Evolutionary conservation across 2,888 invertebrate species (phyloP).

Genomic region (Dolichopus griseipennis): DNA sequence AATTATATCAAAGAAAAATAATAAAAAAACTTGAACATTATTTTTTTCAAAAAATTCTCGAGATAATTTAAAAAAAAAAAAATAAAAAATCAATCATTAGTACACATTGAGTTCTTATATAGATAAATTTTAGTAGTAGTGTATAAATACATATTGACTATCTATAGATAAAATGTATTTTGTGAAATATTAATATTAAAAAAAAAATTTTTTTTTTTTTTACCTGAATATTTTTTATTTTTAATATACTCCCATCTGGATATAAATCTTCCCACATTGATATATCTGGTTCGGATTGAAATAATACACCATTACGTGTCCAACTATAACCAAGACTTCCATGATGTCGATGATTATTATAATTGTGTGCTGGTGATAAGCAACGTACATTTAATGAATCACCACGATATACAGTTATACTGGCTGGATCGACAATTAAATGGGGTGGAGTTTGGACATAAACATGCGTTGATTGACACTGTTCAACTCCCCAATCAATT

Average conservation of each 20-base stretch:
- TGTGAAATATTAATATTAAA: too few relatives aligned
- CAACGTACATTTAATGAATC: conserved; percentile 47
- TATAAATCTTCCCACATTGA: conserved; percentile 79
- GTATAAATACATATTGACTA: too few relatives aligned
- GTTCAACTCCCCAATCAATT: conserved; percentile 56
- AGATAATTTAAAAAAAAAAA: too few relatives aligned
- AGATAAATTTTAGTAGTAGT: too few relatives aligned
- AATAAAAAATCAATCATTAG: too few relatives aligned
- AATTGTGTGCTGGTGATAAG: conserved; percentile 50
- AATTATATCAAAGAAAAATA: too few relatives aligned
- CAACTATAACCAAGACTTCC: conserved; percentile 71
- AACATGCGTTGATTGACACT: conserved; percentile 54
- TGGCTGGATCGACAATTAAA: conserved; percentile 57
- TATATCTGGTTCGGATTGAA: conserved; percentile 62
- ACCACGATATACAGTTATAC: conserved; percentile 52
- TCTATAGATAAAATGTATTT: too few relatives aligned
- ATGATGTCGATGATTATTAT: conserved; percentile 27
- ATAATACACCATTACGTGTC: conserved; percentile 66
- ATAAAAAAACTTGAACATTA: too few relatives aligned
- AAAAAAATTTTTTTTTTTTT: conserved; percentile 14
- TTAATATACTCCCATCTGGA: conserved; percentile 73
- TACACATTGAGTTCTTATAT: too few relatives aligned
- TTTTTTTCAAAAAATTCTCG: too few relatives aligned
- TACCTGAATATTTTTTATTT: conserved; percentile 69
- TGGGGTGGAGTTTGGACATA: conserved; percentile 54